Evolutionary conservation across 2,888 invertebrate species (phyloP).

Genomic region (Rhagonycha fulva): DNA sequence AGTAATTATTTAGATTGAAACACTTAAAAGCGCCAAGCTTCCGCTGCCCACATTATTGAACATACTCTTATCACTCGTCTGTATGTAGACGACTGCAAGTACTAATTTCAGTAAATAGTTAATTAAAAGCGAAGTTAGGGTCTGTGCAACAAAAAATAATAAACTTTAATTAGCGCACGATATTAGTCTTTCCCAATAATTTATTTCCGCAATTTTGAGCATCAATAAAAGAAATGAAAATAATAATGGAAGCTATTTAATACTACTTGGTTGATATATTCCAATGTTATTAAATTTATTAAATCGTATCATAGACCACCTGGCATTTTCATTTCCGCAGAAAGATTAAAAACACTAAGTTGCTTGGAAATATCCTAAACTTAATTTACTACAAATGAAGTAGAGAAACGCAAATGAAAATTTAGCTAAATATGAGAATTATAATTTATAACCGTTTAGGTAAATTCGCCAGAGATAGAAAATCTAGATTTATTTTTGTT

Average conservation of each 20-base stretch:
- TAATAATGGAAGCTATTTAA: not conserved
- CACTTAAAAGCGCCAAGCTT: slow-evolving; percentile 33
- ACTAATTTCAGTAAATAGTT: not conserved
- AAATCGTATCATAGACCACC: not conserved
- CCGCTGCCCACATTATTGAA: slow-evolving; percentile 37
- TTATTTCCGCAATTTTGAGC: too few species aligned
- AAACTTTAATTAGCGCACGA: not conserved
- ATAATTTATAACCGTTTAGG: not conserved
- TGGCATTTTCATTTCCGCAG: slow-evolving; percentile 1
- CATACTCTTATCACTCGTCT: not conserved
- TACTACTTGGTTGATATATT: not conserved
- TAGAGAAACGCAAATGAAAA: not conserved
- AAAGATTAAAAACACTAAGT: not conserved
- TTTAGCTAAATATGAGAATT: not conserved
- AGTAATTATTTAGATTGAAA: slow-evolving; percentile 40
- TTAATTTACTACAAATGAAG: not conserved
- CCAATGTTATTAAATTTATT: not conserved
- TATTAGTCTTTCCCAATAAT: not conserved
- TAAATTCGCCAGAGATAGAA: not conserved
- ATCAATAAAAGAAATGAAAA: not conserved
- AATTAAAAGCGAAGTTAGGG: not conserved
- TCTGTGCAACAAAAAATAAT: not conserved
- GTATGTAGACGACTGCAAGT: not conserved
- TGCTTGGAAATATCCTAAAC: not conserved
- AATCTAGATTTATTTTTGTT: not conserved